phyloP scores from a whole-genome alignment of 2,888 invertebrate species.

The Notodonta dromedarius region DNA sequence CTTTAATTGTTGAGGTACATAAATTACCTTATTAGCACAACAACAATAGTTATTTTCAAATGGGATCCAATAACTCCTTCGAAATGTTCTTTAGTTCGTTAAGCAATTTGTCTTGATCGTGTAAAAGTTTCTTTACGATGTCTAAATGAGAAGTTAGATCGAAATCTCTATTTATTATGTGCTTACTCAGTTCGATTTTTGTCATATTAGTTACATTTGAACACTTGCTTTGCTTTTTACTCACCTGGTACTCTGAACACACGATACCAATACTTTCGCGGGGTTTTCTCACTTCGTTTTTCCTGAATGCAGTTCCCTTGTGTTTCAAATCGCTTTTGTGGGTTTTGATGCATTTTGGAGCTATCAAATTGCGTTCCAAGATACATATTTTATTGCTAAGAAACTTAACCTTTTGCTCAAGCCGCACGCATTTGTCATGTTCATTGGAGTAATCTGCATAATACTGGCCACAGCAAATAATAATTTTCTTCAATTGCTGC shows the following conservation, averaged over 20 bases:
- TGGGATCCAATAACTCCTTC: slow-evolving; percentile 29
- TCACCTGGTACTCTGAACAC: slow-evolving; percentile 25
- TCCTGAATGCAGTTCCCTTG: slow-evolving; percentile 25
- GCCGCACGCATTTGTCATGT: slow-evolving; percentile 41
- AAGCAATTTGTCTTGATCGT: slow-evolving; percentile 57
- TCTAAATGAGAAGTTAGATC: slow-evolving; percentile 55
- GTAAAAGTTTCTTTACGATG: slow-evolving; percentile 54
- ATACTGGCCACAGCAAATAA: slow-evolving; percentile 57
- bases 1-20: no score
- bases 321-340: slow-evolving; percentile 36
- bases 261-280: slow-evolving; percentile 15
- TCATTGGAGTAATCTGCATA: slow-evolving; percentile 56
- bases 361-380: slow-evolving; percentile 50
- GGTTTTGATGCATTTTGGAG: slow-evolving; percentile 39
- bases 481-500: slow-evolving; percentile 55
- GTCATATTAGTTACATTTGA: slow-evolving; percentile 23
- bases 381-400: slow-evolving; percentile 55
- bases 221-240: slow-evolving; percentile 14
- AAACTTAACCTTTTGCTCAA: slow-evolving; percentile 59
- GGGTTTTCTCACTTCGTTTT: slow-evolving; percentile 18
- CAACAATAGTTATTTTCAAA: neutral
- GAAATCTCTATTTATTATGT: slow-evolving; percentile 24
- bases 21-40: no score
- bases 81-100: slow-evolving; percentile 52
- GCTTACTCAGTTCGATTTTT: slow-evolving; percentile 24